Evolutionary conservation across 2,113 vertebrate genomes (phyloP), one percentile per base, ranked within the genome.

Genomic region (Eupsittula cactorum): DNA sequence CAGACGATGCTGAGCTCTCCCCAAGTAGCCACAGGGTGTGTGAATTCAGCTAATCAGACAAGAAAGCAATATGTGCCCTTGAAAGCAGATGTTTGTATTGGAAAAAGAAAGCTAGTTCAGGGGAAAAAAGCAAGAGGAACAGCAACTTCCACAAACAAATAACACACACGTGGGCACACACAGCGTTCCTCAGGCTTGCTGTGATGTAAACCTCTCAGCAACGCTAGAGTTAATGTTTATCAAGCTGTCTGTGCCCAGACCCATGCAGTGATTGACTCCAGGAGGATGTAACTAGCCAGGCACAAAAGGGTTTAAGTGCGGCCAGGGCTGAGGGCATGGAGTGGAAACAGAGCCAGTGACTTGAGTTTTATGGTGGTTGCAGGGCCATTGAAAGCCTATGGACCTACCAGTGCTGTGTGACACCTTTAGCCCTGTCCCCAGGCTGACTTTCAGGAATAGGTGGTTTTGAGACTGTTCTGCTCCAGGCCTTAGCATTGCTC

Each of bases 31-130:
- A 96, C 67, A 33, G 89, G 92, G 86, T 75, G 85, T 96, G 95
- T 77, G 91, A 95, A 91, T 95, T 80, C 74, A 12, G 71, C 81
- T 96, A 68, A 49, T 92, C 89, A 77, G 16, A 63, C 64, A 85
- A 79, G 47, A 83, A 96, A 95, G 91, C 28, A 6, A 46, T 28
- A 28, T 7, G 18, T 90, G 78, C 81, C 88, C 92, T 90, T 47
- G 21, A 82, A 97, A 97, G 65, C 97, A 97, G 95, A 97, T 96
- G 93, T 86, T 82, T 94, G 86, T 33, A 65, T 15, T 64, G 70
- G 92, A 35, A 16, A 16, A 25, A 70, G 52, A 76, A 75, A 85
- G 24, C 27, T n/a, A 83, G 62, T 65, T 64, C 74, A 86, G 77
- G 57, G 21, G 33, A 42, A 89, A 82, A 82, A 81, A 50, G 15